phyloP scores from a whole-genome alignment of 2,113 vertebrate species.

The Mola mola region DNA sequence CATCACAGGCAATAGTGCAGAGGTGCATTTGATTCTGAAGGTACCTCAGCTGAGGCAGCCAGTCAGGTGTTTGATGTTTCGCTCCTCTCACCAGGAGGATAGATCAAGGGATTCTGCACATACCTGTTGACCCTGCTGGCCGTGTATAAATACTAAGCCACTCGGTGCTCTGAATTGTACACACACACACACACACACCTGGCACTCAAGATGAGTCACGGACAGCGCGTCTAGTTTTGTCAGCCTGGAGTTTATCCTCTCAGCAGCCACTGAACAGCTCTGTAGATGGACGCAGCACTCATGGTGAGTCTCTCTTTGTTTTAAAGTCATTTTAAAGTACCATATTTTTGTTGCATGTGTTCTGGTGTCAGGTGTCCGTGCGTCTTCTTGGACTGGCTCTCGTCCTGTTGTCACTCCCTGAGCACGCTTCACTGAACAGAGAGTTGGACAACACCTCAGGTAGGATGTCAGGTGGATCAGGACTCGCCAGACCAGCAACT shows the following conservation, averaged over 20 bases:
- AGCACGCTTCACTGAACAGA: slow-evolving; percentile 42
- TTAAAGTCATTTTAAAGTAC: not conserved
- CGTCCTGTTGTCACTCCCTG: slow-evolving; percentile 57
- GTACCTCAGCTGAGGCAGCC: slow-evolving; percentile 49
- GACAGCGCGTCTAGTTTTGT: slow-evolving; percentile 1
- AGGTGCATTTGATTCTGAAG: slow-evolving; percentile 63
- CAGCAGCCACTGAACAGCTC: not conserved
- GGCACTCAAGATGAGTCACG: slow-evolving; percentile 38
- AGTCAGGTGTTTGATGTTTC: slow-evolving; percentile 78
- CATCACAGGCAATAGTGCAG: slow-evolving; percentile 44
- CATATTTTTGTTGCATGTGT: too few species aligned
- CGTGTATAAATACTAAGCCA: slow-evolving; percentile 76
- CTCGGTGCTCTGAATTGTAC: slow-evolving; percentile 25
- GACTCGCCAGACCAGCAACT: not conserved
- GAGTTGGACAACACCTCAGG: slow-evolving; percentile 66
- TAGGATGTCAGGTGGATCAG: slow-evolving; percentile 38
- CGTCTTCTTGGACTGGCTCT: slow-evolving; percentile 52
- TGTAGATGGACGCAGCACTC: slow-evolving; percentile 48
- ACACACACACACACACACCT: slow-evolving; percentile 30
- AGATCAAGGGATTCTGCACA: slow-evolving; percentile 85
- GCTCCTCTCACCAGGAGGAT: slow-evolving; percentile 76
- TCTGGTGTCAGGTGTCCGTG: slow-evolving; percentile 61
- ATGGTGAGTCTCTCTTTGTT: slow-evolving; percentile 61
- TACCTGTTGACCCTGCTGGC: slow-evolving; percentile 68
- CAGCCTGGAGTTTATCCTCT: not conserved